Conservation (phyloP, 2,113 vertebrate species). For the Caretta caretta region DNA sequence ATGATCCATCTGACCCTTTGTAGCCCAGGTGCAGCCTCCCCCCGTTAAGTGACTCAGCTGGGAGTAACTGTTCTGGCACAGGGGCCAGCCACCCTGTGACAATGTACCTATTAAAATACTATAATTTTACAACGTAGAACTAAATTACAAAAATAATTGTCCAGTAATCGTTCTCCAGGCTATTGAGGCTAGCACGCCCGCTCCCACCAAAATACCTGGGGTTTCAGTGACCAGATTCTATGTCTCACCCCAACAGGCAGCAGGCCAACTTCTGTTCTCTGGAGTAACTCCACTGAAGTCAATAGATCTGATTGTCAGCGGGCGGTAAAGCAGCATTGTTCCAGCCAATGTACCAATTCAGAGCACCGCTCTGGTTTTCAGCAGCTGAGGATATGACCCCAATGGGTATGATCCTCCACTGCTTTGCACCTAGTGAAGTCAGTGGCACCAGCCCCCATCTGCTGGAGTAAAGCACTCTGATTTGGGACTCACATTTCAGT, state of each 20-base stretch:
- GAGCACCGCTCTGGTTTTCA: neutral
- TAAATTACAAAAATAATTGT: neutral
- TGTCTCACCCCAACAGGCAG: neutral
- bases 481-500: constrained; percentile 46
- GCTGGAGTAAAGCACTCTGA: neutral
- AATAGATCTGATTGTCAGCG: neutral
- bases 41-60: neutral
- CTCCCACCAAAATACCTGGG: neutral
- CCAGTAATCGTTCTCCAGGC: neutral
- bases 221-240: neutral
- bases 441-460: neutral
- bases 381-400: neutral
- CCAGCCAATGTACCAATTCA: neutral
- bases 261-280: neutral
- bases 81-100: too few relatives aligned
- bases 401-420: constrained; percentile 26
- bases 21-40: neutral
- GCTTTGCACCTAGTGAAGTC: neutral
- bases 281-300: neutral
- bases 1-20: neutral
- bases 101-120: neutral
- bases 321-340: neutral
- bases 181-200: neutral
- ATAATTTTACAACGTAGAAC: neutral
- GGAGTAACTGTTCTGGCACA: neutral